Percentiles rank a stretch among this genome's conserved stretches.
phyloP scores from a whole-genome alignment of 35 echinoderm and acorn worm species.

The Chiridota heheva region DNA sequence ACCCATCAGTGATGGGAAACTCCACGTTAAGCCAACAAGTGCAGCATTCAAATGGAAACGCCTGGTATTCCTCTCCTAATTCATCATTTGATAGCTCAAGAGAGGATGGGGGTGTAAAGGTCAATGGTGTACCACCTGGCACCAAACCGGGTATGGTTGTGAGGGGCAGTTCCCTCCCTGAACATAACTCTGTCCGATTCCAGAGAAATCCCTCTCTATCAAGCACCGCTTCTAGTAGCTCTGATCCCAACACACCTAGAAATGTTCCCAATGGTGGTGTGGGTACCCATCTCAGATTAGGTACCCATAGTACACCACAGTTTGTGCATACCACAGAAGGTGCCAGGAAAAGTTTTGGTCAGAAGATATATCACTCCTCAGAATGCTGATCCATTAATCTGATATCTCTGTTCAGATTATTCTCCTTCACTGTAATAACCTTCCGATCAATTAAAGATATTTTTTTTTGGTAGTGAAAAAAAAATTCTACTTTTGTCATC shows the following conservation, averaged over 20 bases:
- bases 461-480: no score
- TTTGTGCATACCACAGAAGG: constrained; percentile 31
- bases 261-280: no score
- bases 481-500: no score
- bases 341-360: constrained; percentile 27
- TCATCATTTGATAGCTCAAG: constrained; percentile 26
- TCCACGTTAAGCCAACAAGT: constrained; percentile 11
- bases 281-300: no score
- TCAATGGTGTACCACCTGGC: no score
- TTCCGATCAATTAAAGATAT: no score
- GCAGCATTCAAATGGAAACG: background rate
- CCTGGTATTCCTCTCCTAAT: constrained; percentile 38
- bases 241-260: background rate
- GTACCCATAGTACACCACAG: no score
- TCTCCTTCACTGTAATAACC: no score
- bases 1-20: background rate
- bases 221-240: constrained; percentile 24
- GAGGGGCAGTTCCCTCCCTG: background rate
- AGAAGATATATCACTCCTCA: constrained; percentile 49
- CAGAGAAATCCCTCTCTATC: constrained; percentile 36
- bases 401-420: no score
- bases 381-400: constrained; percentile 51
- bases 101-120: no score
- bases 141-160: no score
- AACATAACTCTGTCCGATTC: constrained; percentile 22